Conservation (phyloP, 2,113 vertebrate genomes). For the Zapornia atra region DNA sequence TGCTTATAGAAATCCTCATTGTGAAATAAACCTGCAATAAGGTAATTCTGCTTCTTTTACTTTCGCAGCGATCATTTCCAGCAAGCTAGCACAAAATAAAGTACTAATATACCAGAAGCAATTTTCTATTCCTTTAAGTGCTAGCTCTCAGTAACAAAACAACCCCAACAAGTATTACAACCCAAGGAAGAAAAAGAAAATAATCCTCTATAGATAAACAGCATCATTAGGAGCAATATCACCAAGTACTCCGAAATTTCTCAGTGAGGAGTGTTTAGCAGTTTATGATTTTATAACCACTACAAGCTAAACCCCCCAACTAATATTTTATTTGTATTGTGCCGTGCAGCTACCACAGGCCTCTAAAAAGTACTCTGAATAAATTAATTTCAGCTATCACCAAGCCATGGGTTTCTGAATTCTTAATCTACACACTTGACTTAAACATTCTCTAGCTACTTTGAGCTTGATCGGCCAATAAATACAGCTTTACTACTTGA, state of each 20-base stretch:
- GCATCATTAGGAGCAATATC: background rate
- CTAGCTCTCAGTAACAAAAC: background rate
- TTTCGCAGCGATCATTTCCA: background rate
- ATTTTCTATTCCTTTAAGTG: constrained; percentile 1
- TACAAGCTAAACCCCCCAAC: background rate
- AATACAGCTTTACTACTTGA: constrained; percentile 33
- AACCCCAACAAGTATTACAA: background rate
- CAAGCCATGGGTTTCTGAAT: background rate
- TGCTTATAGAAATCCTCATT: background rate
- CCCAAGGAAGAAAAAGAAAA: background rate
- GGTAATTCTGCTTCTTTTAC: background rate
- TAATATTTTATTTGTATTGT: background rate
- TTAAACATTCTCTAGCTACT: constrained; percentile 8
- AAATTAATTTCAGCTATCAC: constrained; percentile 37
- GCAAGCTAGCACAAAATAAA: background rate
- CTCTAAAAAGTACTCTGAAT: constrained; percentile 12
- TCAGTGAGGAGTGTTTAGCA: background rate
- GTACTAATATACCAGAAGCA: background rate
- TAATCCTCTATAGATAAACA: background rate
- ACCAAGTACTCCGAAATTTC: background rate
- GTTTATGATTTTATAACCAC: background rate
- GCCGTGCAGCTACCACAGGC: background rate
- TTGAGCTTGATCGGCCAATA: constrained; percentile 15
- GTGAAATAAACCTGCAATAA: background rate
- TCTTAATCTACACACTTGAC: constrained; percentile 8